Base-by-base conservation (phyloP, 1,140 invertebrate species). In the Platorchestia sp. region DNA sequence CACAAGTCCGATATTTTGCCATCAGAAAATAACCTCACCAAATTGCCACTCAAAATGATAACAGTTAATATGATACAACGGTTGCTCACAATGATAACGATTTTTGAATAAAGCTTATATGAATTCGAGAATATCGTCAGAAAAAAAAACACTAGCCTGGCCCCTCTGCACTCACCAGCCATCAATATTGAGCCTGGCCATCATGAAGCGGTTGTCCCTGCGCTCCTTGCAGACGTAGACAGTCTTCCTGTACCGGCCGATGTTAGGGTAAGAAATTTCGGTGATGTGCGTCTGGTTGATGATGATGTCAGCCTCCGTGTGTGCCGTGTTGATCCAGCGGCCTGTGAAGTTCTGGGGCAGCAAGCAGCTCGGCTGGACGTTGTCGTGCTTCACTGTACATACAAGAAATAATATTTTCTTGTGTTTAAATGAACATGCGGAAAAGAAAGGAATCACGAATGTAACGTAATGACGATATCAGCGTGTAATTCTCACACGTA, bases 201-300 rank as follows among this genome's bases (percentile, higher is more conserved):
- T 99, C 98, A 99, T 99, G 86, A 99, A 98, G 96, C 99, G 97
- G 45, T 98, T 98, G 96, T 98, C 98, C 97, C 99, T 97, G 97
- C 98, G 98, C 97, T 99, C 98, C 95, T 98, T 98, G 97, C 99
- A 99, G n/a, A 99, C 98, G 97, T 99, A 99, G 97, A 99, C 99
- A 1, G 99, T 99, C 96, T 98, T 98, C 96, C 99, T 98, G 96
- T 98, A 99, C 96, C 99, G 97, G 0, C 98, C 98, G 96, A 98
- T 98, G 97, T 99, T 99, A 0, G 99, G 99, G 97, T 99, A 98
- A 97, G 98, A 99, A 42, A 99, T 99, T 97, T 99, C 99, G 97
- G 99, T 98, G 59, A 99, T 99, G 97, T 99, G 99, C 0, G 99
- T 99, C 96, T 99, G 98, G 97, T 99, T 99, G 89, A 99, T 99